These are phyloP conservation scores for Chelon auratus DNA, from an alignment of 2,797 vertebrate species.

Conservation along the genomic window DNA sequence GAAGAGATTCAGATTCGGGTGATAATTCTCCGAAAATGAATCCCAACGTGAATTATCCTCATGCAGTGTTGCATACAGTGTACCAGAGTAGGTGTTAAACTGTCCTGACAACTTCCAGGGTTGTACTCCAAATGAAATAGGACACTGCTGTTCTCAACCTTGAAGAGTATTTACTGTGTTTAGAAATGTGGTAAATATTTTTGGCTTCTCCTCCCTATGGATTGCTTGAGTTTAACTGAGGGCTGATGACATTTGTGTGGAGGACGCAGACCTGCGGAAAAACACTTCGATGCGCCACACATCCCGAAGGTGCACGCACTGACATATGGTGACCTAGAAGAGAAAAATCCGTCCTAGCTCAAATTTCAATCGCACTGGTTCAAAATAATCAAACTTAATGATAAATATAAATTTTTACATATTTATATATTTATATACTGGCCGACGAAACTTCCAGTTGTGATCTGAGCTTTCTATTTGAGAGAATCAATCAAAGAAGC, in stretches of 20 bases:
- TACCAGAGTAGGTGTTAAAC: not conserved
- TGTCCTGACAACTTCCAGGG: conserved; percentile 8
- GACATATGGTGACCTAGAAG: conserved; percentile 63
- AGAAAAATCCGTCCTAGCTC: conserved; percentile 18
- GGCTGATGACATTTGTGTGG: conserved; percentile 32
- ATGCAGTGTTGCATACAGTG: no score
- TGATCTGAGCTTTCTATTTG: conserved; percentile 41
- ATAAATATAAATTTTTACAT: not conserved
- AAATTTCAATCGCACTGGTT: conserved; percentile 20
- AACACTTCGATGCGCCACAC: conserved; percentile 20
- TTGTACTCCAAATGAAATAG: conserved; percentile 11
- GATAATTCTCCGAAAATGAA: conserved; percentile 2
- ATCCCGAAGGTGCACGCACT: conserved; percentile 34
- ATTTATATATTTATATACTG: not conserved
- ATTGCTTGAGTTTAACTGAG: conserved; percentile 31
- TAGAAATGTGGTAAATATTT: conserved; percentile 14
- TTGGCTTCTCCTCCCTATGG: conserved; percentile 11
- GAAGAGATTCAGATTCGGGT: not conserved
- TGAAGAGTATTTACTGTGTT: conserved; percentile 29
- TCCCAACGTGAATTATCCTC: not conserved
- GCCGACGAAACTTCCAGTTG: conserved; percentile 15
- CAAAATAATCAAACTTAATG: conserved; percentile 3
- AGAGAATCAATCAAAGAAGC: conserved; percentile 61
- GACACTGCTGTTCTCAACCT: conserved; percentile 18
- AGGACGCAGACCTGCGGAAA: conserved; percentile 31